These are phyloP conservation scores for Ictalurus furcatus DNA, from an alignment of 2,113 vertebrate species.

Conservation along the genomic window DNA sequence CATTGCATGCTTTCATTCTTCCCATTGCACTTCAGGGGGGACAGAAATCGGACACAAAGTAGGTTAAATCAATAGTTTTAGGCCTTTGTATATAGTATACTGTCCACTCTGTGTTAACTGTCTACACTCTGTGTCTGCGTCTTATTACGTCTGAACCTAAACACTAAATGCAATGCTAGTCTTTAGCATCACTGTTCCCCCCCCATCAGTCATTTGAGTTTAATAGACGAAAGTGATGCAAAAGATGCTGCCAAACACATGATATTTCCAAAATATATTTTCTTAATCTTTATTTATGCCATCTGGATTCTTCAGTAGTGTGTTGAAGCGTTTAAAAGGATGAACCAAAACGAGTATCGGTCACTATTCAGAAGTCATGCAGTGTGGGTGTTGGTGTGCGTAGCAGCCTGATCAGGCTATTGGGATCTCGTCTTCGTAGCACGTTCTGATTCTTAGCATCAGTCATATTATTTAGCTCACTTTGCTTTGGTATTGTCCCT, in stretches of 20 bases:
- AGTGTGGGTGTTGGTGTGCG: conserved; percentile 1
- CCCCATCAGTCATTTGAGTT: neutral
- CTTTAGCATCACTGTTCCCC: neutral
- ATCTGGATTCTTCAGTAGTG: conserved; percentile 21
- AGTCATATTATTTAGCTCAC: conserved; percentile 17
- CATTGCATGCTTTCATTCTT: conserved; percentile 17
- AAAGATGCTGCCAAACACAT: conserved; percentile 8
- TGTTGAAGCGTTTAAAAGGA: conserved; percentile 8
- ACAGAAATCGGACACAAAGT: neutral
- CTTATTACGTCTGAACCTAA: neutral
- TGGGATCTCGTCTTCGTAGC: conserved; percentile 16
- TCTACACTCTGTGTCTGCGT: neutral
- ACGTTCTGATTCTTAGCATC: conserved; percentile 24
- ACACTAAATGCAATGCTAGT: conserved; percentile 4
- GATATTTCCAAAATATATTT: conserved; percentile 19
- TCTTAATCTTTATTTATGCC: conserved; percentile 32
- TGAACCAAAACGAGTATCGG: conserved; percentile 33
- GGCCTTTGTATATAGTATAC: neutral
- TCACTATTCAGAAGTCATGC: conserved; percentile 11
- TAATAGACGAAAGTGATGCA: conserved; percentile 13
- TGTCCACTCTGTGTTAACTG: neutral
- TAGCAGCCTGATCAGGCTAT: neutral
- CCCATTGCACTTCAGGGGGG: conserved; percentile 5
- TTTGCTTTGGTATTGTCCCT: conserved; percentile 26
- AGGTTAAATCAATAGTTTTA: neutral